Evolutionary conservation across 1,140 invertebrate genomes (phyloP).

Genomic region (Rhyzopertha dominica): DNA sequence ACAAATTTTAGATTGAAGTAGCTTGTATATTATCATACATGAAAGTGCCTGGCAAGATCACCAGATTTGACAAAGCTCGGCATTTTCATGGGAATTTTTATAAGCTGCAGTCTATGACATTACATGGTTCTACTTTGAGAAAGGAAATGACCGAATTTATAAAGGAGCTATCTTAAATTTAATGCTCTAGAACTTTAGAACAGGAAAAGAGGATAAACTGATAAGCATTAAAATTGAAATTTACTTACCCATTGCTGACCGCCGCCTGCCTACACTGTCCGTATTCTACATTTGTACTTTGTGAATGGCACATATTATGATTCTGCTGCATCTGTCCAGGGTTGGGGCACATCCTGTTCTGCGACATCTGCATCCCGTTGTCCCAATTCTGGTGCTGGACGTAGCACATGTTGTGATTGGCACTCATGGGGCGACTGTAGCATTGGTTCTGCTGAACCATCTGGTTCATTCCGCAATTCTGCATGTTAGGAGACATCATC

Average conservation of each 20-base stretch:
- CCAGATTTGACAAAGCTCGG: too few relatives aligned
- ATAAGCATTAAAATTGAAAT: conserved; percentile 5
- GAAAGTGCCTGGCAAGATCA: too few relatives aligned
- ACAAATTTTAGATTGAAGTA: too few relatives aligned
- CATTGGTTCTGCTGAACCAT: conserved; percentile 44
- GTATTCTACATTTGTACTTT: conserved; percentile 17
- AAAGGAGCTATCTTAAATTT: too few relatives aligned
- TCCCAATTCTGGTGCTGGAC: conserved; percentile 19
- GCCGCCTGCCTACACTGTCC: conserved; percentile 21
- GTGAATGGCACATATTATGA: conserved; percentile 17
- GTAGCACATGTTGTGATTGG: conserved; percentile 24
- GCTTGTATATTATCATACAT: too few relatives aligned
- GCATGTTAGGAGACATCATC: conserved; percentile 25
- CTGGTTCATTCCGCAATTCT: conserved; percentile 28
- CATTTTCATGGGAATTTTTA: too few relatives aligned
- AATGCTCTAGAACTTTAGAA: too few relatives aligned
- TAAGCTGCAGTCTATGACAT: too few relatives aligned
- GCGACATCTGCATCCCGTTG: conserved; percentile 5
- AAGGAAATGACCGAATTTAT: too few relatives aligned
- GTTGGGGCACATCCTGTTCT: conserved; percentile 23
- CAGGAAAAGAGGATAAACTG: too few relatives aligned
- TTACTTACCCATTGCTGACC: conserved; percentile 16
- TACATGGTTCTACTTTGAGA: too few relatives aligned
- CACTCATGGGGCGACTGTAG: conserved; percentile 15
- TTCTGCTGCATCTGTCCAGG: conserved; percentile 8